Evolutionary conservation across 1,140 invertebrate species (phyloP), one percentile per base, ranked within the genome.

Genomic region (Mya arenaria): DNA sequence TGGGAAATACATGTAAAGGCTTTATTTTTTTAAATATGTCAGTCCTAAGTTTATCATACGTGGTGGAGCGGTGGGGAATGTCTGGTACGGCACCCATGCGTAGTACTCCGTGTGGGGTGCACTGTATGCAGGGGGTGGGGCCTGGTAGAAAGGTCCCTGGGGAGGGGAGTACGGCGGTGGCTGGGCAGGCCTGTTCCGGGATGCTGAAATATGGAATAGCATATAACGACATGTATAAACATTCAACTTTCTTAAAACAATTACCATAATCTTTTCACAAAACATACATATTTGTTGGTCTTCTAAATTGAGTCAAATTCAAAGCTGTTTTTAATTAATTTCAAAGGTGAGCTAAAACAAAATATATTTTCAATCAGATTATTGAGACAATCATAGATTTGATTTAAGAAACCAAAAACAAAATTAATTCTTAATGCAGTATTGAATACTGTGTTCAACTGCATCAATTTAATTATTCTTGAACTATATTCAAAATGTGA

Each of bases 101-200:
- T 98, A 98, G 58, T 87, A 82, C 89, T 97, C 97, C 55, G 96
- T 97, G 84, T 91, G 89, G 92, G 95, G 96, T 65, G 96, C 96
- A 68, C 95, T 94, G 92, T 99, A 99, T 6, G 97, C 97, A 52
- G 97, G 97, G 44, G 98, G 97, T 41, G 97, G 97, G 23, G 98
- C 97, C 60, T 97, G 96, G 90, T 98, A 97, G 95, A 96, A 97
- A 32, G 95, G 95, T 13, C 96, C 96, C 30, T 97, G 96, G 62
- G 97, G 96, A 37, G 95, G 94, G 88, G 97, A 97, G 4, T 98
- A 96, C 60, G 98, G 97, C 65, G 98, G 98, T 60, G 98, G 98
- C 89, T 97, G 95, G 69, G 97, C 97, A 62, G 97, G 97, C 6
- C 95, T 94, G 89, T 97, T 95, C 80, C 91, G 85, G 82, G 93